Evolutionary conservation across 2,113 vertebrate species (phyloP), one percentile per base, ranked within the genome.

Genomic region (Apodemus sylvaticus): DNA sequence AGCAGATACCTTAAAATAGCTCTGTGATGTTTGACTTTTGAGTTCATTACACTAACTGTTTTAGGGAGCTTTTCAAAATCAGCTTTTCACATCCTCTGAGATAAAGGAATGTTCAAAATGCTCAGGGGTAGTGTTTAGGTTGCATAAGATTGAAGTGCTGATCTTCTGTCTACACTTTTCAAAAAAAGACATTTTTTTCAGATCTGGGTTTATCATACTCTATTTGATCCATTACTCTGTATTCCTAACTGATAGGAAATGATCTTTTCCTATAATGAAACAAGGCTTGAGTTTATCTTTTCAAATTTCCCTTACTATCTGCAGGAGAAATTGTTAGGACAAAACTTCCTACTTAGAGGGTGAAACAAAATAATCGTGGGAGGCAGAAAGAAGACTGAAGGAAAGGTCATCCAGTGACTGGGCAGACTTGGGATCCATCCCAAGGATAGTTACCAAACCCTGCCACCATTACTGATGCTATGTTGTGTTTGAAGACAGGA

Each of bases 31-130:
- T 58, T 55, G 36, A n/a, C 34, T n/a, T 79, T 79, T 58, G 34
- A 58, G 10, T 58, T n/a, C 10, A 22, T 58, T n/a, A 58, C 20
- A 13, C 5, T n/a, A 13, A n/a, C 24, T n/a, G 36, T n/a, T 58
- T 78, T 55, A 55, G 26, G 39, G 19, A n/a, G 10, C 95, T 96
- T 93, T n/a, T 29, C 89, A 94, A 95, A 53, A 42, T 90, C 17
- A n/a, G 36, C 29, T 64, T 97, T 97, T 94, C 74, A 85, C 87
- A 86, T 73, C 7, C 24, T 97, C 11, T 53, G 73, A 24, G 7
- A 85, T n/a, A 73, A 91, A 91, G 34, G 24, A 16, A n/a, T 68
- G n/a, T 48, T 60, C 5, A 93, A 91, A 5, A 1, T 70, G n/a
- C 7, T 88, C 68, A 93, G 86, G 29, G 36, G 83, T 83, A 78